Percentiles rank a stretch among this genome's conserved stretches.
Conservation (phyloP, 2,888 invertebrate species). For the Dione juno region DNA sequence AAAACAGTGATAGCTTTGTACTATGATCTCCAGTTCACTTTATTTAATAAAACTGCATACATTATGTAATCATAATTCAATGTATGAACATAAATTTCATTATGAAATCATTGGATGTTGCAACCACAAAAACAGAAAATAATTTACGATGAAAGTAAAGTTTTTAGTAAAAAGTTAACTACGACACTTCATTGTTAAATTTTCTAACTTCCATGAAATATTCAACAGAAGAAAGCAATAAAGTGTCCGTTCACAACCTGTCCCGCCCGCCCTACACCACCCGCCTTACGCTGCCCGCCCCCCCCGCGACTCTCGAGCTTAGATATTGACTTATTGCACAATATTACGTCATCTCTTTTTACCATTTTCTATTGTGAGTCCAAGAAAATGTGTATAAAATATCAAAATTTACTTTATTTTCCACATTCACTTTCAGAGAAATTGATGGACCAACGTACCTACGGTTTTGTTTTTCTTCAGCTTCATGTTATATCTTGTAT, state of each 20-base stretch:
- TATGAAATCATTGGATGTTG: too few species aligned
- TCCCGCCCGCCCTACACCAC: slow-evolving; percentile 1
- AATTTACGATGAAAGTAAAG: slow-evolving; percentile 4
- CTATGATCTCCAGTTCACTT: too few species aligned
- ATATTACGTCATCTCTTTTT: slow-evolving; percentile 13
- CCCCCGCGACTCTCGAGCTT: slow-evolving; percentile 1
- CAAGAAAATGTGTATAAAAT: slow-evolving; percentile 6
- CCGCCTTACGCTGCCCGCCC: background rate
- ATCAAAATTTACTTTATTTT: background rate
- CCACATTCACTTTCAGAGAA: background rate
- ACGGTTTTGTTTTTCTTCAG: too few species aligned
- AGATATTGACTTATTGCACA: slow-evolving; percentile 29
- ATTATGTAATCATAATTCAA: too few species aligned
- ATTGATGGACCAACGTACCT: too few species aligned
- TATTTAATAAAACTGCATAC: too few species aligned
- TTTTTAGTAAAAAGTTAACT: slow-evolving; percentile 16
- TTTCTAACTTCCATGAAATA: slow-evolving; percentile 21
- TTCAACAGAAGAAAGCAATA: slow-evolving; percentile 34
- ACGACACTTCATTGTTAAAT: slow-evolving; percentile 21
- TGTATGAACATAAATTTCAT: background rate
- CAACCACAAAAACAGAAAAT: background rate
- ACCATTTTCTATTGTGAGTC: slow-evolving; percentile 4
- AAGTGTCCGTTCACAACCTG: slow-evolving; percentile 20
- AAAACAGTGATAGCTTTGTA: too few species aligned
- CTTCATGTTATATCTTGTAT: too few species aligned